Evolutionary conservation across 1,140 invertebrate species (phyloP).

Genomic region (Hypsibius dujardini): DNA sequence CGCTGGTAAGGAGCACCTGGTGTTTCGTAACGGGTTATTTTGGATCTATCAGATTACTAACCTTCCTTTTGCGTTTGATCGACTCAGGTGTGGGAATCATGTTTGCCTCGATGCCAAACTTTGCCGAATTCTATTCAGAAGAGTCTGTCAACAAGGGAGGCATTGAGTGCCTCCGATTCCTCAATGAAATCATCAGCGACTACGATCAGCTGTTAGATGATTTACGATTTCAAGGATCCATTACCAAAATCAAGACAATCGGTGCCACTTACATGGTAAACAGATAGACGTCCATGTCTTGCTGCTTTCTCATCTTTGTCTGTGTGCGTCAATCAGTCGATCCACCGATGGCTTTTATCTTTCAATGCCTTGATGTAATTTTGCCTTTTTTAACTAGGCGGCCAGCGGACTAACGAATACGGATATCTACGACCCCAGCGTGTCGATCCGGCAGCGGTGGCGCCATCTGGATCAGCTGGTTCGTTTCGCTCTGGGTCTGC

Average conservation of each 20-base stretch:
- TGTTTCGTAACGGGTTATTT: too few relatives aligned
- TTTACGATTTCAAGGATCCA: slow-evolving; percentile 56
- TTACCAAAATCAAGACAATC: slow-evolving; percentile 95
- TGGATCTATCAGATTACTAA: too few relatives aligned
- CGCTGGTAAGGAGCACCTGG: too few relatives aligned
- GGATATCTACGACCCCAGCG: slow-evolving; percentile 31
- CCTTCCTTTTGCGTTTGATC: too few relatives aligned
- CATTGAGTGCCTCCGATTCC: slow-evolving; percentile 76
- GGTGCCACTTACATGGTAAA: slow-evolving; percentile 81
- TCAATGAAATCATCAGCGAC: slow-evolving; percentile 94
- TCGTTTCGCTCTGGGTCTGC: slow-evolving; percentile 72
- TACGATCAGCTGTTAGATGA: slow-evolving; percentile 82
- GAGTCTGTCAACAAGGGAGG: slow-evolving; percentile 90
- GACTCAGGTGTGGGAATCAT: slow-evolving; percentile 65
- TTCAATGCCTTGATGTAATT: neutral
- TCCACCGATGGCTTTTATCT: neutral
- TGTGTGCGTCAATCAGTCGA: neutral
- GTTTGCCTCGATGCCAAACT: slow-evolving; percentile 87
- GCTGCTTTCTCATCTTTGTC: too few relatives aligned
- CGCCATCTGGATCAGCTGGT: slow-evolving; percentile 61
- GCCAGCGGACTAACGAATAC: slow-evolving; percentile 69
- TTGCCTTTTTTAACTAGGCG: slow-evolving; percentile 28
- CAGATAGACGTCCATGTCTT: too few relatives aligned
- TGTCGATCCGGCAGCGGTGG: slow-evolving; percentile 55
- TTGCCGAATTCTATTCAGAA: slow-evolving; percentile 80